Evolutionary conservation across 2,113 vertebrate species (phyloP).

Genomic region (Aegotheles bennettii): DNA sequence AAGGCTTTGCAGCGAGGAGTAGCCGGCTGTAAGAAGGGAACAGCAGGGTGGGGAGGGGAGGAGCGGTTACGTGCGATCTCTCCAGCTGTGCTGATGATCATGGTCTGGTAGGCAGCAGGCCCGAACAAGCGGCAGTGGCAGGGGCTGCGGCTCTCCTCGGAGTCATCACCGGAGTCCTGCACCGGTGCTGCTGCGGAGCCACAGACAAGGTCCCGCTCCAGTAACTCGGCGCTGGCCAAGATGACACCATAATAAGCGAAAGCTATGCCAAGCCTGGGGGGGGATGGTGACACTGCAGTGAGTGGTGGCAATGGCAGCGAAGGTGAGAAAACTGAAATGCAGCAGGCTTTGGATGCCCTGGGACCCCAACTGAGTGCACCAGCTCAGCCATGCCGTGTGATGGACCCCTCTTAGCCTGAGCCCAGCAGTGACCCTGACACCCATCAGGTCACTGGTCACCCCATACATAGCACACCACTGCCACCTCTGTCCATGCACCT

Average conservation of each 20-base stretch:
- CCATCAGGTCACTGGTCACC: not conserved
- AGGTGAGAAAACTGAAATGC: not conserved
- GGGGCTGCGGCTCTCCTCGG: constrained; percentile 58
- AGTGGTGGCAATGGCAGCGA: rapidly evolving
- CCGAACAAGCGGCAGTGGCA: constrained; percentile 86
- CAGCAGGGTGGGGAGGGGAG: not conserved
- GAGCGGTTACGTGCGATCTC: constrained; percentile 83
- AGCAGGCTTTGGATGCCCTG: not conserved
- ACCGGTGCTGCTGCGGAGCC: not conserved
- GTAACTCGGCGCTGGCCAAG: constrained; percentile 86
- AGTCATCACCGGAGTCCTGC: constrained; percentile 9
- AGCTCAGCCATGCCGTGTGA: not conserved
- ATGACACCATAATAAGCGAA: constrained; percentile 91
- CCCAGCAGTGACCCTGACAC: rapidly evolving
- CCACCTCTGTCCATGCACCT: too few species aligned
- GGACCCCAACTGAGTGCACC: too few species aligned
- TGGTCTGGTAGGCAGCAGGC: constrained; percentile 81
- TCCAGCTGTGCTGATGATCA: constrained; percentile 89
- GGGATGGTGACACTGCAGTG: not conserved
- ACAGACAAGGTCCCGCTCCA: constrained; percentile 87
- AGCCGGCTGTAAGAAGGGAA: not conserved
- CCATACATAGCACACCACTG: rapidly evolving
- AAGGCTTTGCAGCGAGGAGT: not conserved
- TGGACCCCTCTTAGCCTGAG: not conserved
- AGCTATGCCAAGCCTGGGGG: constrained; percentile 87